These are phyloP conservation scores for Mus spretus DNA, from an alignment of 2,797 vertebrate species.

Conservation along the genomic window DNA sequence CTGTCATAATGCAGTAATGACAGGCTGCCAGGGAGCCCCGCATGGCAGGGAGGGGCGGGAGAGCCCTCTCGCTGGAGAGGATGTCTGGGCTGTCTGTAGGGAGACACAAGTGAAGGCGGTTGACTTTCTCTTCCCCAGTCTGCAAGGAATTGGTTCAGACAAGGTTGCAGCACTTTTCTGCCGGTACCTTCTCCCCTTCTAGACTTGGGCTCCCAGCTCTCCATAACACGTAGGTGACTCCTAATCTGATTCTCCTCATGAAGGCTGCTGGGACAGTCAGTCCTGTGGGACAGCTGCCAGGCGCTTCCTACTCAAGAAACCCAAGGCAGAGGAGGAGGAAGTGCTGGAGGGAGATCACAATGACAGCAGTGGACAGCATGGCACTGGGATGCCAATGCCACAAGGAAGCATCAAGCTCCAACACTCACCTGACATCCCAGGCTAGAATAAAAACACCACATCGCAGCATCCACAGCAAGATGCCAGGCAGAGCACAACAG, in stretches of 20 bases:
- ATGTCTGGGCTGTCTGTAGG: conserved; percentile 33
- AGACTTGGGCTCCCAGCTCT: conserved; percentile 35
- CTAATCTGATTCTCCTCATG: background rate
- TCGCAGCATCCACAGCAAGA: background rate
- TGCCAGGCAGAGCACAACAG: background rate
- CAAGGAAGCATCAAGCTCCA: background rate
- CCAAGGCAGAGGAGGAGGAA: background rate
- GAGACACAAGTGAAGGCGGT: accelerated
- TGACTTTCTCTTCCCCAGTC: conserved; percentile 26
- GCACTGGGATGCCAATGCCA: background rate
- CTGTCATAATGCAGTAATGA: conserved; percentile 75
- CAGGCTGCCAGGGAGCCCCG: conserved; percentile 74
- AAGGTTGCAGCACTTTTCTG: background rate
- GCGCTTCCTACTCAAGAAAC: background rate
- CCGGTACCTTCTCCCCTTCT: background rate
- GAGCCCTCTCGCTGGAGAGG: background rate
- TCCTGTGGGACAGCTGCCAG: conserved; percentile 50
- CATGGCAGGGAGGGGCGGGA: background rate
- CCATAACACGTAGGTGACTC: background rate
- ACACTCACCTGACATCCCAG: background rate
- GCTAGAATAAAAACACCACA: background rate
- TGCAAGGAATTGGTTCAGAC: conserved; percentile 51
- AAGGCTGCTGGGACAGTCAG: conserved; percentile 44
- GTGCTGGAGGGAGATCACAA: background rate
- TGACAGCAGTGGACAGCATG: background rate